Conservation (phyloP, 2,797 vertebrate genomes). For the Onychomys arenicola region DNA sequence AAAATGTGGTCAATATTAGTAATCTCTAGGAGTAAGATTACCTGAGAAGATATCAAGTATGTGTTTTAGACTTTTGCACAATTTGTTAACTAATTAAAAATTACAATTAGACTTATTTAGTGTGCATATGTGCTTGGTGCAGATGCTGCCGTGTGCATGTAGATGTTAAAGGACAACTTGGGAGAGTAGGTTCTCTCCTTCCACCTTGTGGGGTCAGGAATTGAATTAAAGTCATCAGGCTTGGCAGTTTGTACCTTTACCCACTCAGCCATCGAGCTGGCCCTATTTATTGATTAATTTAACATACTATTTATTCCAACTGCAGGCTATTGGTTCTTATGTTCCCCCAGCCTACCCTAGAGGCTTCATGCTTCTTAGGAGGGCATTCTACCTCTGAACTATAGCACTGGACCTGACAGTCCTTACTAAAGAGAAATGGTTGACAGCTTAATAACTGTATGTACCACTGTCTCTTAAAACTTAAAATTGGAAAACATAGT, state of each 20-base stretch:
- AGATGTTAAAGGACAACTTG: not conserved
- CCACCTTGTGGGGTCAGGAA: not conserved
- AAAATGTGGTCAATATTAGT: not conserved
- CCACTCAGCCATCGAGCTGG: too few species aligned
- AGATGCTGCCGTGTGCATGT: not conserved
- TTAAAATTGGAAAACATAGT: not conserved
- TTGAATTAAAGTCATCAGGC: not conserved
- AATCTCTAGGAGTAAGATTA: not conserved
- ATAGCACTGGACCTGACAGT: not conserved
- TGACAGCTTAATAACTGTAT: slow-evolving; percentile 9
- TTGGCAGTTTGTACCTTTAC: not conserved
- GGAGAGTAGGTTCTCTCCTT: not conserved
- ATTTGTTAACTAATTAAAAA: not conserved
- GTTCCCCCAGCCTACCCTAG: not conserved
- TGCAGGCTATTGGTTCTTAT: not conserved
- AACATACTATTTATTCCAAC: not conserved
- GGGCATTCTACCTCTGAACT: not conserved
- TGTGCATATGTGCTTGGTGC: not conserved
- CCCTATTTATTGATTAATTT: not conserved
- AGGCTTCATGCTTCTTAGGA: not conserved
- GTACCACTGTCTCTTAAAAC: not conserved
- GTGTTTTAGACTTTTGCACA: not conserved
- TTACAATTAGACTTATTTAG: not conserved
- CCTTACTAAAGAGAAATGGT: not conserved
- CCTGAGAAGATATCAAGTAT: not conserved